Conservation (phyloP, 2,888 invertebrate genomes). For the Lasioglossum oenotherae region DNA sequence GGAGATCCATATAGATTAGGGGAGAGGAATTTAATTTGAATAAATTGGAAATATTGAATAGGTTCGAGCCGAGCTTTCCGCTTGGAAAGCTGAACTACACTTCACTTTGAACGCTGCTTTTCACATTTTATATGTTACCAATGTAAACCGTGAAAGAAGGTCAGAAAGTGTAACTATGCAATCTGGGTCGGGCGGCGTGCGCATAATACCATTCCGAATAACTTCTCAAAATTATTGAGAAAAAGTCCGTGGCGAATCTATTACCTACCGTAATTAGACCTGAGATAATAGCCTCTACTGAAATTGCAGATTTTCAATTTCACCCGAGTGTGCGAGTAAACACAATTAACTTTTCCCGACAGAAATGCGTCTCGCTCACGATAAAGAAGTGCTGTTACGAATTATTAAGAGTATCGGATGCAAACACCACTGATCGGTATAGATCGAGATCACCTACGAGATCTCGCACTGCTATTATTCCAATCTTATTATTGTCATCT, state of each 20-base stretch:
- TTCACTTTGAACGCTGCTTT: slow-evolving; percentile 5
- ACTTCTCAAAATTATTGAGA: not conserved
- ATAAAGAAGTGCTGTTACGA: not conserved
- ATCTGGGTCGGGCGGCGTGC: slow-evolving; percentile 6
- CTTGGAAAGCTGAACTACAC: slow-evolving; percentile 7
- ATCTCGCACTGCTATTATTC: too few relatives aligned
- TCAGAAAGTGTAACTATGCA: slow-evolving; percentile 6
- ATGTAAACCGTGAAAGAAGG: slow-evolving; percentile 8
- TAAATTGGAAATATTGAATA: slow-evolving; percentile 15
- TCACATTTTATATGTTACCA: not conserved
- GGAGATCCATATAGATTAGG: slow-evolving; percentile 14
- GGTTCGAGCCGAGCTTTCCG: not conserved
- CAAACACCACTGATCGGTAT: not conserved
- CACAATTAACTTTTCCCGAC: not conserved
- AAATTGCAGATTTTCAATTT: not conserved
- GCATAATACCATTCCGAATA: not conserved
- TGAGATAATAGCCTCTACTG: not conserved
- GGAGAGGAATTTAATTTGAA: slow-evolving; percentile 11
- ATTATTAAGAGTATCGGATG: not conserved
- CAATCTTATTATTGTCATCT: too few relatives aligned
- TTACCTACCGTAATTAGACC: slow-evolving; percentile 1
- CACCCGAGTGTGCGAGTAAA: not conserved
- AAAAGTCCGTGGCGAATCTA: not conserved
- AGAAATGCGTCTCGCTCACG: not conserved
- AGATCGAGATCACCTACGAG: not conserved